Evolutionary conservation across 2,888 invertebrate species (phyloP).

Genomic region (Pheosia tremula): DNA sequence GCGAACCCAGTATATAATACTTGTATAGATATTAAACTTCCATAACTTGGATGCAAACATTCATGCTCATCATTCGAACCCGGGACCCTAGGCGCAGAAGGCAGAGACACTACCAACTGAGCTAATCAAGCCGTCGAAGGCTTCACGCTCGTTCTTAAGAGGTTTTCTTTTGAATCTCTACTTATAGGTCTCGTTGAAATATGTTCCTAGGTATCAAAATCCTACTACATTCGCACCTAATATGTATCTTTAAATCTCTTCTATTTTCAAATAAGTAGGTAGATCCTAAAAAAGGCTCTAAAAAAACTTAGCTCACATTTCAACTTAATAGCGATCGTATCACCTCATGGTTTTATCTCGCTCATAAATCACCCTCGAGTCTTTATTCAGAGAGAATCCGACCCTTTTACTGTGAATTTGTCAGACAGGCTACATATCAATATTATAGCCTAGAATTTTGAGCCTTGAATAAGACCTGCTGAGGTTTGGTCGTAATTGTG

Average conservation of each 20-base stretch:
- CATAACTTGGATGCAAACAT: too few relatives aligned
- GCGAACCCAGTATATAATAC: too few relatives aligned
- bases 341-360: slow-evolving; percentile 11
- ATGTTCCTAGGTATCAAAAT: too few relatives aligned
- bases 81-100: too few relatives aligned
- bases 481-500: background rate
- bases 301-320: slow-evolving; percentile 10
- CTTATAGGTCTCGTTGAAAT: too few relatives aligned
- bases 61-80: too few relatives aligned
- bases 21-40: too few relatives aligned
- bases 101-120: too few relatives aligned
- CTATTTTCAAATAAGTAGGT: background rate
- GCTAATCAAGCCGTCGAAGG: too few relatives aligned
- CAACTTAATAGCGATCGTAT: slow-evolving; percentile 10
- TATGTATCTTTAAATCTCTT: background rate
- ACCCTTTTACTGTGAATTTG: slow-evolving; percentile 18
- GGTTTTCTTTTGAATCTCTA: too few relatives aligned
- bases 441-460: slow-evolving; percentile 1
- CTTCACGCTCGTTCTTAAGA: too few relatives aligned
- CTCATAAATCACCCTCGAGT: slow-evolving; percentile 14
- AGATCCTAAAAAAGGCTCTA: background rate
- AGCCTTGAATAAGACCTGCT: background rate
- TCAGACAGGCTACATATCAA: slow-evolving; percentile 6
- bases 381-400: slow-evolving; percentile 5
- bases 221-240: too few relatives aligned